Base-by-base conservation (phyloP, 2,797 vertebrate genomes). In the Alectoris magna region DNA sequence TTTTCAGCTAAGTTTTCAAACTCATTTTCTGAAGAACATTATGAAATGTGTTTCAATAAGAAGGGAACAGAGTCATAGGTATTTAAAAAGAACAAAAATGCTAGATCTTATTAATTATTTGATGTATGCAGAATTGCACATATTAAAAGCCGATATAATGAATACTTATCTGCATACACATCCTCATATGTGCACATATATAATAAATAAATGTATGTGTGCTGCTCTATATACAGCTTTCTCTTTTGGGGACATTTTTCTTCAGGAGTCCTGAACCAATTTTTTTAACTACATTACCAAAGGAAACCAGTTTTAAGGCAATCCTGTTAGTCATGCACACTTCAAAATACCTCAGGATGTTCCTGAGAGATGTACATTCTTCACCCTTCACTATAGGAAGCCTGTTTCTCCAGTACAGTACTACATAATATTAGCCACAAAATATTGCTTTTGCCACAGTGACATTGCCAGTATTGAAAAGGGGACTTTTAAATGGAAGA, bases 401-500 rank as follows among this genome's bases (percentile, higher is more conserved):
- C 83, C n/a, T 89, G 60, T 29, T 60, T 93, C 48, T 74, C 39
- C 36, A 56, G 27, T 46, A n/a, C 26, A 43, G 8, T 59, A 26
- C 2, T 0, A 27, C 29, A 48, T 15, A 71, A 79, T 89, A 83
- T 83, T 63, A 73, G 93, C 79, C 66, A 77, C 39, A 85, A 94
- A 93, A 14, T 43, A 56, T 24, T 71, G 11, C 0, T 91, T 89
- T 92, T 77, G 9, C 53, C 48, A 16, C 27, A 85, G 62, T 83
- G 79, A 60, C 71, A 71, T 83, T 85, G 23, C 39, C 66, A 60
- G 72, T 48, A 68, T 58, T 87, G 87, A 71, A 89, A 89, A 91
- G 70, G 5, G n/a, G 34, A 85, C 29, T 85, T 89, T 82, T 80
- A 76, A 84, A 70, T 85, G 88, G 66, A 94, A 87, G 8, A 24